Evolutionary conservation across 2,113 vertebrate species (phyloP), one percentile per base, ranked within the genome.

Genomic region (Callithrix jacchus): DNA sequence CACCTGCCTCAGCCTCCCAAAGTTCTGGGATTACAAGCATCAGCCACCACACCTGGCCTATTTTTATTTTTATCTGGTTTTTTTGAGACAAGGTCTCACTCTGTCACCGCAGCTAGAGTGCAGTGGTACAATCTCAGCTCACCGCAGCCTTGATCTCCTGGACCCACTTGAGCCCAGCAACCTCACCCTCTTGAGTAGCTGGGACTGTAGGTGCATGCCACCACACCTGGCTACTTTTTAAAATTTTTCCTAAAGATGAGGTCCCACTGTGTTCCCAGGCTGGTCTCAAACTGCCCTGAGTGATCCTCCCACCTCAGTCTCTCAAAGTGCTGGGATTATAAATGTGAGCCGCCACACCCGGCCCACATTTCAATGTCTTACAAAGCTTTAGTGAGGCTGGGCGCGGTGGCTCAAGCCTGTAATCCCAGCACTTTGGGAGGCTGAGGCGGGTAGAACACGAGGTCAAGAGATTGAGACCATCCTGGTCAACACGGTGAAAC

Each of bases 381-480:
- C 23, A 47, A 40, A 8, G n/a, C 30, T 32, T 52, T 20, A 0
- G 35, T n/a, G n/a, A n/a, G n/a, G n/a, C n/a, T n/a, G n/a, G n/a
- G n/a, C n/a, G n/a, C n/a, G n/a, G n/a, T n/a, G n/a, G n/a, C n/a
- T n/a, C n/a, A n/a, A n/a, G n/a, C n/a, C n/a, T n/a, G n/a, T n/a
- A n/a, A n/a, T n/a, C n/a, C n/a, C n/a, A n/a, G n/a, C n/a, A n/a
- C n/a, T n/a, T n/a, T n/a, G n/a, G n/a, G n/a, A n/a, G n/a, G n/a
- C n/a, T n/a, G n/a, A n/a, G n/a, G n/a, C n/a, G n/a, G n/a, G n/a
- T n/a, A n/a, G n/a, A n/a, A n/a, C n/a, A n/a, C n/a, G n/a, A n/a
- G n/a, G n/a, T n/a, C n/a, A n/a, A n/a, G n/a, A n/a, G n/a, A n/a
- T n/a, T n/a, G n/a, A n/a, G n/a, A n/a, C n/a, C n/a, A n/a, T n/a